Conservation (phyloP, 1,140 invertebrate species). For the Chrysomallon squamiferum region DNA sequence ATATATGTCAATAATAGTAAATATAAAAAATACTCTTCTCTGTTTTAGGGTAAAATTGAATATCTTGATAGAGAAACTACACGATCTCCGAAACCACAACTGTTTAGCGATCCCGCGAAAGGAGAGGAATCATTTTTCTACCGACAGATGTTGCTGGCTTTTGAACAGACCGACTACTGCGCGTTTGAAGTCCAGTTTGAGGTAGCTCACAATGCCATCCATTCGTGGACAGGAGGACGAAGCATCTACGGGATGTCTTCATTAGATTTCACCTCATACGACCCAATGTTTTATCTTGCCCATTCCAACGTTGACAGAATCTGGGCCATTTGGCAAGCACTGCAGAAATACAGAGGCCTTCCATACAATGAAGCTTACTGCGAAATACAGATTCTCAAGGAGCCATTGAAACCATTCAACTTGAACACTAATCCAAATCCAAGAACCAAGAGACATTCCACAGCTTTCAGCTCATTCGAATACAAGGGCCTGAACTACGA, state of each 20-base stretch:
- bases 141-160: constrained; percentile 17
- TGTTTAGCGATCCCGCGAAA: constrained; percentile 20
- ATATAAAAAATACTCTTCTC: too few species aligned
- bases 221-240: constrained; percentile 26
- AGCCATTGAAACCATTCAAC: constrained; percentile 22
- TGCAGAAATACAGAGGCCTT: constrained; percentile 24
- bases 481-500: constrained; percentile 16
- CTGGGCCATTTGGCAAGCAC: constrained; percentile 30
- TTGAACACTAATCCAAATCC: constrained; percentile 13
- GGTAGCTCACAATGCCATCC: constrained; percentile 28
- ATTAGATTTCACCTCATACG: constrained; percentile 31
- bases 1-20: too few species aligned
- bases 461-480: not conserved
- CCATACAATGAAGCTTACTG: constrained; percentile 30
- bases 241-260: constrained; percentile 30
- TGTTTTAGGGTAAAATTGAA: constrained; percentile 10
- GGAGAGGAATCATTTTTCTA: constrained; percentile 23
- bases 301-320: constrained; percentile 29
- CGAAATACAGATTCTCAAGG: constrained; percentile 16
- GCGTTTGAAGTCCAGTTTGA: constrained; percentile 29
- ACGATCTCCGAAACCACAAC: constrained; percentile 9
- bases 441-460: constrained; percentile 18
- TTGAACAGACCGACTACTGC: constrained; percentile 33
- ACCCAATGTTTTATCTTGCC: constrained; percentile 32
- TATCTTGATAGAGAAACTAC: constrained; percentile 3